Percentiles rank a stretch among this genome's conserved stretches.
Evolutionary conservation across 2,797 vertebrate genomes (phyloP).

Genomic region (Centroberyx gerrardi): DNA sequence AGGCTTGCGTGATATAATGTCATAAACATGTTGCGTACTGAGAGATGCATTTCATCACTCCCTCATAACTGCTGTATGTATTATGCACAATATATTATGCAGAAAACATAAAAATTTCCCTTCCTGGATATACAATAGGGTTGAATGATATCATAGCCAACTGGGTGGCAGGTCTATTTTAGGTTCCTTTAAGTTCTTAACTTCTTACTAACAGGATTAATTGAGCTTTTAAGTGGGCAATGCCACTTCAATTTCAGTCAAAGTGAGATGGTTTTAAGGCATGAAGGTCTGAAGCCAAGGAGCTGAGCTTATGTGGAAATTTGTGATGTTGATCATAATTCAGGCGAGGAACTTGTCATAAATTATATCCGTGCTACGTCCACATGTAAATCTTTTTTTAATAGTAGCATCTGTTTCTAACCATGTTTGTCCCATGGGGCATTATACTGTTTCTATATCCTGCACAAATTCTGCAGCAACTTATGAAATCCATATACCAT

Average conservation of each 20-base stretch:
- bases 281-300: slow-evolving; percentile 42
- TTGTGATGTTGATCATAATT: slow-evolving; percentile 48
- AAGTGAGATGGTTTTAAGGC: slow-evolving; percentile 47
- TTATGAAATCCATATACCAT: slow-evolving; percentile 25
- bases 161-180: slow-evolving; percentile 8
- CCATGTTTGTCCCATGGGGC: slow-evolving; percentile 20
- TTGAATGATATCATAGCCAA: not conserved
- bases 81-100: not conserved
- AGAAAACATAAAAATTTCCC: not conserved
- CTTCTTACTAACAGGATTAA: slow-evolving; percentile 12
- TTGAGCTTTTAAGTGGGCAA: slow-evolving; percentile 27
- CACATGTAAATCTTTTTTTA: slow-evolving; percentile 51
- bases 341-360: slow-evolving; percentile 63
- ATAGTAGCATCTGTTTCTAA: slow-evolving; percentile 57
- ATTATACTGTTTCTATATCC: slow-evolving; percentile 22
- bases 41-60: slow-evolving; percentile 13
- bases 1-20: slow-evolving; percentile 3
- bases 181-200: slow-evolving; percentile 7
- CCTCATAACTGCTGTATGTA: not conserved
- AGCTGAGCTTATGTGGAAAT: slow-evolving; percentile 54
- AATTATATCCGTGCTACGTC: slow-evolving; percentile 65
- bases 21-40: not conserved
- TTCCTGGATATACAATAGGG: not conserved
- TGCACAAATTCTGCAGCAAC: slow-evolving; percentile 23
- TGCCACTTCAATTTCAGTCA: slow-evolving; percentile 47